These are phyloP conservation scores for Cryptocheilus praepositus DNA, from an alignment of 2,888 invertebrate species.

Conservation along the genomic window DNA sequence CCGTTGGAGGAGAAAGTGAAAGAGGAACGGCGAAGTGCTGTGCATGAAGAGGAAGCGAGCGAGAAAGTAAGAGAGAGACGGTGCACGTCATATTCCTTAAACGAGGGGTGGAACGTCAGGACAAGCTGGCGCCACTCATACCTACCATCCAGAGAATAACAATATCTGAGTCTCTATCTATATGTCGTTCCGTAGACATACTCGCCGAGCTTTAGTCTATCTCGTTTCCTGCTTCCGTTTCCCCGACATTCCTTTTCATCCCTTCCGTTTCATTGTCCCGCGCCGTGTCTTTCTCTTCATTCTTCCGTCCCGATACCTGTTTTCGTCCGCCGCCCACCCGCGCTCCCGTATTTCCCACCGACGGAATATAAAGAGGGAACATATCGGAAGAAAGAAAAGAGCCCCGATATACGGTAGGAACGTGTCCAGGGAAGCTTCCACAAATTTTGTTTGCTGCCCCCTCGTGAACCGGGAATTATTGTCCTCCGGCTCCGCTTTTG, in stretches of 20 bases:
- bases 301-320: not conserved
- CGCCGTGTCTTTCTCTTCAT: not conserved
- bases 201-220: not conserved
- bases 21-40: not conserved
- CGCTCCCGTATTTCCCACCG: not conserved
- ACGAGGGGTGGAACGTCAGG: constrained; percentile 49
- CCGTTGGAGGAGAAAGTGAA: not conserved
- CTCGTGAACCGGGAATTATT: constrained; percentile 16
- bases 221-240: not conserved
- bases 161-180: constrained; percentile 54
- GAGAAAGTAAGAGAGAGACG: not conserved
- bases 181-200: constrained; percentile 46
- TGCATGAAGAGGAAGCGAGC: not conserved
- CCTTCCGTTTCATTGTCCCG: not conserved
- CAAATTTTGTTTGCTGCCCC: constrained; percentile 17
- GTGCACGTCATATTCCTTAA: constrained; percentile 1
- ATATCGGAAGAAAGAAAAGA: constrained; percentile 2
- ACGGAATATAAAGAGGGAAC: constrained; percentile 2
- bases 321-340: not conserved
- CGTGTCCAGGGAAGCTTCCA: constrained; percentile 12
- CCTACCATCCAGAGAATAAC: constrained; percentile 50
- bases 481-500: not conserved
- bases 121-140: constrained; percentile 63
- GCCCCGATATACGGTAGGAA: not conserved
- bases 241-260: not conserved